Evolutionary conservation across 2,797 vertebrate species (phyloP).

Genomic region (Dicrostonyx torquatus): DNA sequence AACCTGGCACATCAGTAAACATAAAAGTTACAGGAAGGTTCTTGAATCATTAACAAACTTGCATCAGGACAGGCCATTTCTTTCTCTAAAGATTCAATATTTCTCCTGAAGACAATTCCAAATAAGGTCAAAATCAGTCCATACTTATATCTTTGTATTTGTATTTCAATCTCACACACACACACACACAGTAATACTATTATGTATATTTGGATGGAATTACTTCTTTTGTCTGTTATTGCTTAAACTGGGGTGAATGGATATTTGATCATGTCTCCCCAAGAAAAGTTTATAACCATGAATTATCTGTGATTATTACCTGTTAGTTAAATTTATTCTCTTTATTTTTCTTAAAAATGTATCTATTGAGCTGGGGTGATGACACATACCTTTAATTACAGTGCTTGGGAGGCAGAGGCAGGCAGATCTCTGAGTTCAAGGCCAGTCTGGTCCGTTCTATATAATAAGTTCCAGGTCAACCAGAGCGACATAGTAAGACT

Average conservation of each 20-base stretch:
- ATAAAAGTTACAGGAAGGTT: neutral
- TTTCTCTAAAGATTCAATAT: slow-evolving; percentile 6
- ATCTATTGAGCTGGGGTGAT: neutral
- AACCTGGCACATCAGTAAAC: neutral
- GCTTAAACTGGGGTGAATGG: neutral
- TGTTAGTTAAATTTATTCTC: neutral
- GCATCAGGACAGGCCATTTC: neutral
- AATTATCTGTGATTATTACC: neutral
- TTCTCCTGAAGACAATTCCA: neutral
- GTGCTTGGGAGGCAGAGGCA: neutral
- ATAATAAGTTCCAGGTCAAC: neutral
- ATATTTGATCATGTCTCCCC: neutral
- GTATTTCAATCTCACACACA: neutral
- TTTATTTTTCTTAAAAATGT: neutral
- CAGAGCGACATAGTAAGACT: neutral
- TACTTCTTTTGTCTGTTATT: neutral
- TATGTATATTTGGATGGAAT: neutral
- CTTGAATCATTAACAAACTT: neutral
- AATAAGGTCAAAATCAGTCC: neutral
- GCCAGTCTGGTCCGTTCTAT: neutral
- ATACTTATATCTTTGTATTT: neutral
- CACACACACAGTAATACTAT: neutral
- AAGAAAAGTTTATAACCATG: neutral
- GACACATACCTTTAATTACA: neutral
- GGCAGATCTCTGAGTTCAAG: neutral